Base-by-base conservation (phyloP, 2,797 vertebrate genomes). In the Falco naumanni region DNA sequence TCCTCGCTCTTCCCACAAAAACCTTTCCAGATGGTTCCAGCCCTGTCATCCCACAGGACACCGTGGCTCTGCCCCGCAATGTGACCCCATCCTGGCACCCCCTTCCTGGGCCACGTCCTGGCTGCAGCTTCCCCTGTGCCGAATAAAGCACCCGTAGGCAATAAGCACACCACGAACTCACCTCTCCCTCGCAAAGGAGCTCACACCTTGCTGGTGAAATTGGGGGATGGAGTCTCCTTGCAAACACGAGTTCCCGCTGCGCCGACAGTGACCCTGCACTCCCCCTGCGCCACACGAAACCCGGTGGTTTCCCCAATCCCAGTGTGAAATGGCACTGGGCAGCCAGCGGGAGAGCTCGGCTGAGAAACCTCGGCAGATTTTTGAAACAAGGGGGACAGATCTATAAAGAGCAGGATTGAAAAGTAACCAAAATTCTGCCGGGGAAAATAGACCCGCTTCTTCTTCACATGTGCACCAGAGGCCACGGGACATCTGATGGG, bases 1-100 rank as follows among this genome's bases (percentile, higher is more conserved):
- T 97, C 97, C 97, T 91, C 84, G 96, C 96, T 82, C 96, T 98
- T 98, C 98, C 98, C 94, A 93, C 98, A 98, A 98, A 98, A 98
- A 47, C 98, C 97, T 98, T 98, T 98, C 98, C 98, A 98, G 98
- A 99, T 99, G 98, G 97, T 98, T 98, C 98, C 97, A 97, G 98
- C 97, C 98, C 96, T 84, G 61, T 79, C 95, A n/a, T 95, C 97
- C 97, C 84, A 29, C 97, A 95, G 97, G 97, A 95, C 97, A 2
- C 68, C 4, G 6, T 3, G 16, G 69, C 82, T 89, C 63, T 37
- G 51, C 82, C 64, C 53, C 0, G 3, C 53, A 31, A 5, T 2
- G 31, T 45, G 54, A 77, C 76, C 70, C 85, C 60, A 17, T 26
- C 50, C 79, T 7, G 33, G 65, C 76, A 51, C 20, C 70, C 77